Evolutionary conservation across 1,140 invertebrate species (phyloP).

Genomic region (Drosophila serrata): DNA sequence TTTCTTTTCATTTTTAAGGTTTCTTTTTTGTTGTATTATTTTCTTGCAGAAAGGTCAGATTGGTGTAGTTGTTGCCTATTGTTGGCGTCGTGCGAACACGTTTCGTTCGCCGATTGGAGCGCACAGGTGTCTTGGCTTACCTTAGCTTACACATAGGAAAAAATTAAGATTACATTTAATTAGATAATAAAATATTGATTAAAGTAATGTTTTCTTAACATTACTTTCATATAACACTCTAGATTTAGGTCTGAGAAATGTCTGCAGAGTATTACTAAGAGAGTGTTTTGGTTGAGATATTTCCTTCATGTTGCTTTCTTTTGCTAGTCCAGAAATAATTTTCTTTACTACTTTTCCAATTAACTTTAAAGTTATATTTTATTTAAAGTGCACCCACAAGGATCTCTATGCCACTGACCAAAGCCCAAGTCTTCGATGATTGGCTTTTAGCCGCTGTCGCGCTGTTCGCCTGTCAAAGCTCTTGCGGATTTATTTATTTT

Average conservation of each 20-base stretch:
- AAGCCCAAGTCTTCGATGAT: conserved; percentile 50
- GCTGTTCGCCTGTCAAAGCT: conserved; percentile 41
- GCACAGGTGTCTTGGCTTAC: conserved; percentile 69
- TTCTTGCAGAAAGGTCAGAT: conserved; percentile 65
- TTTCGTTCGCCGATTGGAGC: conserved; percentile 61
- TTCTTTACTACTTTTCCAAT: fast-evolving
- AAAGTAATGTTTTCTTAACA: background rate
- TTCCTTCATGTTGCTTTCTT: background rate
- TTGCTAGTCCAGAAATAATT: background rate
- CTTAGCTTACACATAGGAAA: conserved; percentile 9
- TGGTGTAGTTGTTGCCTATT: conserved; percentile 59
- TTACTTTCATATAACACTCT: background rate
- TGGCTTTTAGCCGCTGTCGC: conserved; percentile 54
- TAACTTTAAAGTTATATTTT: background rate
- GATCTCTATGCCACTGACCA: conserved; percentile 23
- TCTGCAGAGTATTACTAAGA: background rate
- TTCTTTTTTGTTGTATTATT: background rate
- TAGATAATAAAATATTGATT: background rate
- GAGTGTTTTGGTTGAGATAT: background rate
- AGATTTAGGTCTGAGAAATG: too few relatives aligned
- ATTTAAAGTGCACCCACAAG: conserved; percentile 7
- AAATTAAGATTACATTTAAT: background rate
- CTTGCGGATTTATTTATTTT: conserved; percentile 58
- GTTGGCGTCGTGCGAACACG: conserved; percentile 79
- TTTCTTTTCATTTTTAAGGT: conserved; percentile 22